Evolutionary conservation across 2,113 vertebrate species (phyloP).

Genomic region (Oryzias celebensis): DNA sequence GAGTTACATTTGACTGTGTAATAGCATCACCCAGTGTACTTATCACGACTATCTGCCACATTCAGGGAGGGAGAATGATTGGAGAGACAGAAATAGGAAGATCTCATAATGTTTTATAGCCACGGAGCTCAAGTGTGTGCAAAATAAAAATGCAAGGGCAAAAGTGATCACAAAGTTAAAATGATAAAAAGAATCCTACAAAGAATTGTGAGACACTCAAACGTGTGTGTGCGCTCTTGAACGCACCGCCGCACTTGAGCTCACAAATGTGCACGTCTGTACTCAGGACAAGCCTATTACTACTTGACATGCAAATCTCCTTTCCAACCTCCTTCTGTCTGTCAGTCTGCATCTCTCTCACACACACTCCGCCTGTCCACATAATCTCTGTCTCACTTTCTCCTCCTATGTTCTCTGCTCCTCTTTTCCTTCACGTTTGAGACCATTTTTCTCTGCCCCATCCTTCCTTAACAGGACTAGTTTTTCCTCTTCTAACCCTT

Average conservation of each 20-base stretch:
- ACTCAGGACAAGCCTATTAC: conserved; percentile 64
- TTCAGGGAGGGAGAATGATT: conserved; percentile 45
- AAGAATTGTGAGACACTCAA: too few relatives aligned
- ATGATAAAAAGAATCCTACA: too few relatives aligned
- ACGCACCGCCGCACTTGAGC: conserved; percentile 16
- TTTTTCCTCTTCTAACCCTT: too few relatives aligned
- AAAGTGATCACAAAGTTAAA: too few relatives aligned
- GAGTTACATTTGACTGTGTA: conserved; percentile 48
- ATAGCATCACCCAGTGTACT: conserved; percentile 15
- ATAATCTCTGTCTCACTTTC: conserved; percentile 33
- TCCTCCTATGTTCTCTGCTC: conserved; percentile 10
- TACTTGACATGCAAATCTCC: conserved; percentile 74
- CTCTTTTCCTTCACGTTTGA: conserved; percentile 42
- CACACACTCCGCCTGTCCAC: conserved; percentile 6
- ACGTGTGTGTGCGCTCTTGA: too few relatives aligned
- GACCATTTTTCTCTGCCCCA: conserved; percentile 29
- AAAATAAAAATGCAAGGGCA: background rate
- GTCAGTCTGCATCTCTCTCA: conserved; percentile 44
- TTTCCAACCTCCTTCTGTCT: conserved; percentile 66
- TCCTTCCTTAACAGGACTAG: background rate
- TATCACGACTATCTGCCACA: conserved; percentile 45
- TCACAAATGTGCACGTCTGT: conserved; percentile 43
- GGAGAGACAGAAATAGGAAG: conserved; percentile 20
- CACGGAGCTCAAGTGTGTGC: too few relatives aligned
- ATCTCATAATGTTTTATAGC: background rate